Evolutionary conservation across 2,113 vertebrate genomes (phyloP).

Genomic region (Varanus salvator): DNA sequence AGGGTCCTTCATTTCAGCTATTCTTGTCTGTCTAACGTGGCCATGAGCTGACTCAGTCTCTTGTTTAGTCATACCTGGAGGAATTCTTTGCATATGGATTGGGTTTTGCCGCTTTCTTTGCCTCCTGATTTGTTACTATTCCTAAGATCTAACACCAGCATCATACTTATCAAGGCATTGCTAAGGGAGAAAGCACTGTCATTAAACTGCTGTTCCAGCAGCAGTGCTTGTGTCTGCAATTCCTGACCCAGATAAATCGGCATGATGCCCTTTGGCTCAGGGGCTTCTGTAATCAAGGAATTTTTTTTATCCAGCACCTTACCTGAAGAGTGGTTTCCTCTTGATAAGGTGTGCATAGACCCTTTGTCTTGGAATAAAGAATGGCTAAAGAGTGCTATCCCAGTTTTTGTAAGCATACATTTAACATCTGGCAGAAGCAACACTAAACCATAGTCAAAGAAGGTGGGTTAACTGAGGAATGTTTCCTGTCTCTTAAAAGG

Average conservation of each 20-base stretch:
- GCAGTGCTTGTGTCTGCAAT: background rate
- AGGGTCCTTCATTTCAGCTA: background rate
- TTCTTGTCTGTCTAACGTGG: background rate
- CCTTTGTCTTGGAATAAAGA: background rate
- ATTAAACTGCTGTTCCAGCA: background rate
- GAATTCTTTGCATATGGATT: background rate
- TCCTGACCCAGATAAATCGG: background rate
- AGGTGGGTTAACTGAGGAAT: background rate
- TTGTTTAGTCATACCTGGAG: background rate
- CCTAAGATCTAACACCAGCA: background rate
- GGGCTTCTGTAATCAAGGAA: background rate
- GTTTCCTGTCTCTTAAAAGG: background rate
- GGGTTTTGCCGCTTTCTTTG: background rate
- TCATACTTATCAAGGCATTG: background rate
- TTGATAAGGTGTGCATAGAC: background rate
- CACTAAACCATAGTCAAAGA: background rate
- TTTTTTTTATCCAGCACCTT: background rate
- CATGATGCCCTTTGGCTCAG: background rate
- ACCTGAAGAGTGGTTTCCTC: background rate
- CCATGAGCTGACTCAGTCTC: background rate
- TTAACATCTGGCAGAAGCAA: background rate
- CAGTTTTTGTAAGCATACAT: background rate
- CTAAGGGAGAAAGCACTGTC: background rate
- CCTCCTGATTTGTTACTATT: background rate
- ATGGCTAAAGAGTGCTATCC: background rate